phyloP scores from a whole-genome alignment of 2,888 invertebrate species.

The Rhamphomyia laevipes region DNA sequence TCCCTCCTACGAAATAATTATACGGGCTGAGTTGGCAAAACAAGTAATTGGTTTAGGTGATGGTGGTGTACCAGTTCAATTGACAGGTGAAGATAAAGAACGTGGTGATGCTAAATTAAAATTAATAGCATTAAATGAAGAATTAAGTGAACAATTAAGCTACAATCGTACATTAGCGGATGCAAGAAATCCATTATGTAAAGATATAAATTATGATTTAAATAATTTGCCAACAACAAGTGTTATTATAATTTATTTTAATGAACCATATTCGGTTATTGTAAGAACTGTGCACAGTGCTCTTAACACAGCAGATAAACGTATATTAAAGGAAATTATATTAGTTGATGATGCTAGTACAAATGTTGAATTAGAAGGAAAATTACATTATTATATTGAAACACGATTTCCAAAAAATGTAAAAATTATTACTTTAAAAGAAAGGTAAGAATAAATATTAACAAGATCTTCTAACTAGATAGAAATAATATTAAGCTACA shows the following conservation, averaged over 20 bases:
- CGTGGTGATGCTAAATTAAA: conserved; percentile 60
- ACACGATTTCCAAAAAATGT: conserved; percentile 59
- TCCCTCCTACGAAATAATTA: conserved; percentile 32
- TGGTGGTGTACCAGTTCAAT: conserved; percentile 52
- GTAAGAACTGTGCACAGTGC: conserved; percentile 66
- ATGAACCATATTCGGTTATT: conserved; percentile 80
- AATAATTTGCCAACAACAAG: conserved; percentile 58
- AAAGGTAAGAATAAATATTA: conserved; percentile 47
- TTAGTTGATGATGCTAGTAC: conserved; percentile 91
- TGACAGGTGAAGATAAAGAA: conserved; percentile 52
- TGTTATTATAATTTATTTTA: conserved; percentile 78
- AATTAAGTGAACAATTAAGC: conserved; percentile 78
- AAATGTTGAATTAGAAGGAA: conserved; percentile 57
- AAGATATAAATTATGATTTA: conserved; percentile 40
- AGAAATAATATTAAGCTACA: too few relatives aligned
- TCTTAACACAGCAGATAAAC: conserved; percentile 52
- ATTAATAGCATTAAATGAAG: conserved; percentile 76
- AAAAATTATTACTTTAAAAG: conserved; percentile 60
- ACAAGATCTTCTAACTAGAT: too few relatives aligned
- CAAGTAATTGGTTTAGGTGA: conserved; percentile 62
- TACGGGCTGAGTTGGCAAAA: conserved; percentile 49
- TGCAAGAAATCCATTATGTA: conserved; percentile 32
- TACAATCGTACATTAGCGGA: conserved; percentile 56
- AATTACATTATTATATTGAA: conserved; percentile 66
- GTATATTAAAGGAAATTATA: conserved; percentile 73